Evolutionary conservation across 2,113 vertebrate species (phyloP).

Genomic region (Burhinus oedicnemus): DNA sequence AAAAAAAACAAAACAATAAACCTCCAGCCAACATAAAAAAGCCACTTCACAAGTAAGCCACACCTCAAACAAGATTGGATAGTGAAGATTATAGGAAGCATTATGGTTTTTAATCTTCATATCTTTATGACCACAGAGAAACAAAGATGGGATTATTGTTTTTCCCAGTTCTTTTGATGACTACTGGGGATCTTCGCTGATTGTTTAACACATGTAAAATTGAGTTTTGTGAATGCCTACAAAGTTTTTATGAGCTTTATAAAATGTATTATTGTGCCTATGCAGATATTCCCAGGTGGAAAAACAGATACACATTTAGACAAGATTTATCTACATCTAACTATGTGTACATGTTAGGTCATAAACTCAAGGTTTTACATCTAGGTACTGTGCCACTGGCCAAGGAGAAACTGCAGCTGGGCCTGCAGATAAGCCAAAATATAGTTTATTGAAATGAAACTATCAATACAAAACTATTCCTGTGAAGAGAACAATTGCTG

Average conservation of each 20-base stretch:
- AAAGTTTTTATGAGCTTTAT: neutral
- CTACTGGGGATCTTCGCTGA: neutral
- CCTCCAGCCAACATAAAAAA: constrained; percentile 2
- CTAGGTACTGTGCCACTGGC: neutral
- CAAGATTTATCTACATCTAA: neutral
- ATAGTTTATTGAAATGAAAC: neutral
- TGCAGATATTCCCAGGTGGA: neutral
- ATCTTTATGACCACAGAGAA: constrained; percentile 31
- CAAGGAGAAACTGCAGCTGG: neutral
- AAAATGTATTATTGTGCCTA: neutral
- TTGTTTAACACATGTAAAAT: neutral
- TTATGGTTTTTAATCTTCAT: constrained; percentile 21
- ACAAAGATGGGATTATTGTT: neutral
- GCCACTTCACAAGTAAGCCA: constrained; percentile 37
- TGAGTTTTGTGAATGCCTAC: neutral
- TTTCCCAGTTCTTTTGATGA: neutral
- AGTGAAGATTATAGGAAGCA: constrained; percentile 32
- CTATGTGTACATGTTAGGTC: neutral
- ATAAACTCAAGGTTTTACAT: neutral
- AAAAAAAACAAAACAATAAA: neutral
- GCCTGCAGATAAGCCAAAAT: neutral
- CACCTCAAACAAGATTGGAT: constrained; percentile 15
- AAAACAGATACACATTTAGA: neutral
- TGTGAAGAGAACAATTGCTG: neutral
- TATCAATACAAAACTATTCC: neutral